These are phyloP conservation scores for Drosophila anomalata DNA, from an alignment of 2,888 invertebrate species.

Conservation along the genomic window DNA sequence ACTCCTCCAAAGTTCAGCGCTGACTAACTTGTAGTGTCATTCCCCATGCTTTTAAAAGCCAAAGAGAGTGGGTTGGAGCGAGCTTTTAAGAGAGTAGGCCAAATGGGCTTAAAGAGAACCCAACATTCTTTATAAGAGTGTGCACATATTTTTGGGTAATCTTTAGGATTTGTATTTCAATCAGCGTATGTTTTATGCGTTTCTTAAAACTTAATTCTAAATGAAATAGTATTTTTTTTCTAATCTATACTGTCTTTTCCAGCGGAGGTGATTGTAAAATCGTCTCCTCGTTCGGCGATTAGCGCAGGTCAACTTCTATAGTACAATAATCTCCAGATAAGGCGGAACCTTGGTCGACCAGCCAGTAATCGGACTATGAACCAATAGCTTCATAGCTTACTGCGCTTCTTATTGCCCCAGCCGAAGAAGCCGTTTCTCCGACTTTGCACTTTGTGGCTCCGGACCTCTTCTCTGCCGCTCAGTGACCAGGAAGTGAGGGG, in stretches of 20 bases:
- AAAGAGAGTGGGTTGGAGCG: not conserved
- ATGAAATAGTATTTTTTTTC: not conserved
- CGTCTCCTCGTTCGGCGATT: too few species aligned
- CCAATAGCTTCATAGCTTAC: slow-evolving; percentile 40
- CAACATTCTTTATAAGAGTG: not conserved
- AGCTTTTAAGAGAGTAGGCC: not conserved
- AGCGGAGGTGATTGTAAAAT: not conserved
- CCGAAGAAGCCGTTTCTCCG: slow-evolving; percentile 35
- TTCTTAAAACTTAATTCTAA: too few species aligned
- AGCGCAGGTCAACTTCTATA: not conserved
- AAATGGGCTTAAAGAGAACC: not conserved
- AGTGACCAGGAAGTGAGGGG: slow-evolving; percentile 49
- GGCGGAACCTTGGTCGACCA: not conserved
- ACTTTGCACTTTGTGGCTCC: slow-evolving; percentile 11
- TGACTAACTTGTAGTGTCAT: not conserved
- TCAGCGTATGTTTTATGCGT: too few species aligned
- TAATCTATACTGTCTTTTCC: not conserved
- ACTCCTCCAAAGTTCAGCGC: slow-evolving; percentile 1
- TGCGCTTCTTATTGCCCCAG: slow-evolving; percentile 17
- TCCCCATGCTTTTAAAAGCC: slow-evolving; percentile 70
- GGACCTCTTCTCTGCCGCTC: slow-evolving; percentile 20
- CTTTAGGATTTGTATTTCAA: not conserved
- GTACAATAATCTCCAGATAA: slow-evolving; percentile 2
- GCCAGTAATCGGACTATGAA: not conserved
- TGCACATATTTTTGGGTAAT: not conserved